Evolutionary conservation across 2,888 invertebrate genomes (phyloP).

Genomic region (Cataglyphis cursor): DNA sequence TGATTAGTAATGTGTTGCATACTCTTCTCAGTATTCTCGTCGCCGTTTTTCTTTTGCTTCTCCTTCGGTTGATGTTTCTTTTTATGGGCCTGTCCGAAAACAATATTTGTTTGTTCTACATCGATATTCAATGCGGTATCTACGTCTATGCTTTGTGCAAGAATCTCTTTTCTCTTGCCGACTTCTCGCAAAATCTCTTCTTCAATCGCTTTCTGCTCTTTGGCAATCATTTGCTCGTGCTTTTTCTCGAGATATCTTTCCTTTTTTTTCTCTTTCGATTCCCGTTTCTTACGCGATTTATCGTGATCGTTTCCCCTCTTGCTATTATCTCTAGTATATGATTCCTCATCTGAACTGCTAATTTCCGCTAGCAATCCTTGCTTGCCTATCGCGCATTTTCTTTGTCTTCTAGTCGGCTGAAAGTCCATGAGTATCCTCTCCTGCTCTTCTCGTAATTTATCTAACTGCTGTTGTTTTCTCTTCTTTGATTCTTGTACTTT

Average conservation of each 20-base stretch:
- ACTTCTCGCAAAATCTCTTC: slow-evolving; percentile 84
- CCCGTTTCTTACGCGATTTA: slow-evolving; percentile 78
- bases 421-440: slow-evolving; percentile 81
- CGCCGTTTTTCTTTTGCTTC: slow-evolving; percentile 67
- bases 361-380: slow-evolving; percentile 93
- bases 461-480: slow-evolving; percentile 81
- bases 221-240: slow-evolving; percentile 85
- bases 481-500: slow-evolving; percentile 85
- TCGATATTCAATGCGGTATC: not conserved
- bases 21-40: slow-evolving; percentile 56
- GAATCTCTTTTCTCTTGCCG: slow-evolving; percentile 80
- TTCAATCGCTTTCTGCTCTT: slow-evolving; percentile 85
- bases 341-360: slow-evolving; percentile 85
- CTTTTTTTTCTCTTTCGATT: slow-evolving; percentile 84
- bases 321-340: slow-evolving; percentile 70
- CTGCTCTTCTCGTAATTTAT: slow-evolving; percentile 80
- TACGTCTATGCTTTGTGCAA: slow-evolving; percentile 54
- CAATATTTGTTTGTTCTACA: slow-evolving; percentile 50
- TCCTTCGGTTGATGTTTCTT: slow-evolving; percentile 69
- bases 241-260: slow-evolving; percentile 85
- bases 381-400: slow-evolving; percentile 93
- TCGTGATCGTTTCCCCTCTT: slow-evolving; percentile 70
- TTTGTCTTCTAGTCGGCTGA: slow-evolving; percentile 87
- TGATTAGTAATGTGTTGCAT: slow-evolving; percentile 22
- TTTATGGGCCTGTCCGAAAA: slow-evolving; percentile 52